Evolutionary conservation across 2,888 invertebrate genomes (phyloP).

Genomic region (Xanthorhoe designata): DNA sequence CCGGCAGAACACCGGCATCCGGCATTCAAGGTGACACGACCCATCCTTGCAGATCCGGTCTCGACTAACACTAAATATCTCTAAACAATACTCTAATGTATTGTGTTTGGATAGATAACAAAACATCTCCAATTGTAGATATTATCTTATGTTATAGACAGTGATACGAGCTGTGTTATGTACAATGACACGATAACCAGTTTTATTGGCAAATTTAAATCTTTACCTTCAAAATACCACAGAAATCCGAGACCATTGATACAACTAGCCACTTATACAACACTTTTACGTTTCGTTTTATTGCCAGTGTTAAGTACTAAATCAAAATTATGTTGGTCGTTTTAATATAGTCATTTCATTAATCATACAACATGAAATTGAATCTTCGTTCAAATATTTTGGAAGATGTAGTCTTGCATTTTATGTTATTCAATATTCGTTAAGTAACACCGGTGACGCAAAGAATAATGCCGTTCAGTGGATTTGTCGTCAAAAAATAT

Average conservation of each 20-base stretch:
- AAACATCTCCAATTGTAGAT: constrained; percentile 12
- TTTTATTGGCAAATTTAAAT: constrained; percentile 2
- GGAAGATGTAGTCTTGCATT: constrained; percentile 42
- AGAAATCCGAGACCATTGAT: constrained; percentile 49
- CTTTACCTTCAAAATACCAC: background rate
- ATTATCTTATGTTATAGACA: background rate
- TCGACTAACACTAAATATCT: constrained; percentile 47
- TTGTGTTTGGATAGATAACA: constrained; percentile 2
- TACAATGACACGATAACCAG: background rate
- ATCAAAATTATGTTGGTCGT: constrained; percentile 55
- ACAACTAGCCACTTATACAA: constrained; percentile 52
- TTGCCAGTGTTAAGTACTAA: constrained; percentile 50
- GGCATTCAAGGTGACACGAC: constrained; percentile 82
- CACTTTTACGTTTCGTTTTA: constrained; percentile 48
- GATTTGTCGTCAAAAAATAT: constrained; percentile 81
- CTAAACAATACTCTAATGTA: constrained; percentile 21
- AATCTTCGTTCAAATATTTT: constrained; percentile 52
- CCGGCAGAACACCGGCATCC: constrained; percentile 77
- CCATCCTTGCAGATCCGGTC: constrained; percentile 80
- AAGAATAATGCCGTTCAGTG: constrained; percentile 62
- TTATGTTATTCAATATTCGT: constrained; percentile 55
- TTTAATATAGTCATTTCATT: constrained; percentile 51
- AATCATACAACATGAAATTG: constrained; percentile 56
- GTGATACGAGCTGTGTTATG: background rate
- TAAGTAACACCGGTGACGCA: constrained; percentile 55